Conservation (phyloP, 1,140 invertebrate species). For the Eciton burchellii region DNA sequence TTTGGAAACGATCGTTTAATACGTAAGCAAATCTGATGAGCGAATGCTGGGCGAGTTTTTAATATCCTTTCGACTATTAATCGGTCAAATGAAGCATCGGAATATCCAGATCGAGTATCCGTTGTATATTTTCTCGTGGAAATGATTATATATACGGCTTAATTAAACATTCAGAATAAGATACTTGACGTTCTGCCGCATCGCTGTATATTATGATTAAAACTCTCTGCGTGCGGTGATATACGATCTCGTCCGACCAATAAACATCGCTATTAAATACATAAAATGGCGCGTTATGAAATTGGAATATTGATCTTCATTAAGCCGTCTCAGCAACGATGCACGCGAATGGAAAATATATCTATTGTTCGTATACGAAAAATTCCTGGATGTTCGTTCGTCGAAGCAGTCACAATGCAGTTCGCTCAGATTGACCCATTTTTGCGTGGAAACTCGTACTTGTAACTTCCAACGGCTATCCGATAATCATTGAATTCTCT, state of each 20-base stretch:
- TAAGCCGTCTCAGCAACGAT: slow-evolving; percentile 24
- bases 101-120: slow-evolving; percentile 8
- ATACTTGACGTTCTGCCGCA: slow-evolving; percentile 20
- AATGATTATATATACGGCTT: not conserved
- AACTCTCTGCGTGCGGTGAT: slow-evolving; percentile 12
- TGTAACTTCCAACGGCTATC: too few species aligned
- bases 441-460: too few species aligned
- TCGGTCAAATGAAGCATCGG: not conserved
- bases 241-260: slow-evolving; percentile 21
- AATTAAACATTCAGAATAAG: slow-evolving; percentile 34
- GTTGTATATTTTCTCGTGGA: slow-evolving; percentile 14
- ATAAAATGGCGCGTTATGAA: slow-evolving; percentile 10
- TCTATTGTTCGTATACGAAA: not conserved
- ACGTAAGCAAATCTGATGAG: not conserved
- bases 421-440: too few species aligned
- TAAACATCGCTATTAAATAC: slow-evolving; percentile 33
- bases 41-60: not conserved
- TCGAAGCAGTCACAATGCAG: too few species aligned
- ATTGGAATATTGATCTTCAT: slow-evolving; percentile 50
- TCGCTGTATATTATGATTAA: not conserved
- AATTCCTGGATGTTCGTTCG: not conserved
- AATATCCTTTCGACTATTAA: slow-evolving; percentile 21
- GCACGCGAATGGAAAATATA: not conserved
- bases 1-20: not conserved
- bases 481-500: not conserved